Base-by-base conservation (phyloP, 2,113 vertebrate genomes). In the Scalopus aquaticus region DNA sequence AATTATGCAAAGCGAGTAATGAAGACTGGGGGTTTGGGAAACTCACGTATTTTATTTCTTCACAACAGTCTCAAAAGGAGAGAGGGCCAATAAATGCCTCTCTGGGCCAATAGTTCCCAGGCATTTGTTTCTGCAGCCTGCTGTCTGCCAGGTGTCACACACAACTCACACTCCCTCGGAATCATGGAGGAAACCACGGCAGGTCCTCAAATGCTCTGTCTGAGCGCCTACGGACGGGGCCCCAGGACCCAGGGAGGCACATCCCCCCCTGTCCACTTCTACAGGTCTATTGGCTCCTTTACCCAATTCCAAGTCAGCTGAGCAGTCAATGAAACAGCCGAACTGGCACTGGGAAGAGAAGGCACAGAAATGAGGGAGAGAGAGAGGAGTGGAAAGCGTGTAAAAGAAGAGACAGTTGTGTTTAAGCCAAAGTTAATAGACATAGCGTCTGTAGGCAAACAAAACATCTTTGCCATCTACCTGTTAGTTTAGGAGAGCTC, bases 1-100 rank as follows among this genome's bases (percentile, higher is more conserved):
- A 96, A 96, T 93, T 91, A 96, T 62, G 69, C 70, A 95, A 92
- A 81, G 73, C 91, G 86, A 95, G 65, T 88, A 96, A 93, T 60
- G 46, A 83, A 70, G 64, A 42, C 39, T 84, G 58, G 4, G 20
- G 35, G 22, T 69, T 64, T 95, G n/a, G 24, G 72, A 28, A 65
- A 60, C 70, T 79, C 44, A n/a, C 58, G 30, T 20, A 83, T 74
- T 76, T 77, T 81, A 88, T 72, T 95, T 93, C 77, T 37, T 91
- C 64, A 64, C 60, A 60, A 5, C 17, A 44, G 37, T 49, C 22
- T 82, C 8, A 73, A 93, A 82, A 93, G 44, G 81, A 73, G 46
- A 78, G n/a, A 60, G 7, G 56, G 39, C 24, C 51, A 72, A 56
- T 24, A 51, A 84, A 86, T 49, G 22, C 19, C 83, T 77, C 72